These are phyloP conservation scores for Camptogramma bilineatum DNA, from an alignment of 2,888 invertebrate species.

Conservation along the genomic window DNA sequence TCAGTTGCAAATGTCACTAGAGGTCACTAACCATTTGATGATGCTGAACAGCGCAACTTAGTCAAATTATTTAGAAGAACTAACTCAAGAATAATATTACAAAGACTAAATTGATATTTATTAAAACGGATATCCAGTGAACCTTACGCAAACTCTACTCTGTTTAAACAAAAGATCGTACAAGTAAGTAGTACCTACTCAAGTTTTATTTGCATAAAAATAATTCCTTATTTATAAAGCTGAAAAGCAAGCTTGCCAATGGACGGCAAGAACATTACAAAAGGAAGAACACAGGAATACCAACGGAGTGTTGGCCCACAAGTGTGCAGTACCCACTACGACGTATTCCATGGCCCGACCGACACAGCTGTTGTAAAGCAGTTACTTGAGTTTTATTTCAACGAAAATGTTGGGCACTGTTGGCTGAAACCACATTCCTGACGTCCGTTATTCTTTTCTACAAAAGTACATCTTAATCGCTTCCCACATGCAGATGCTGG, in stretches of 20 bases:
- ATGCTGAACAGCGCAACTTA: background rate
- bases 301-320: constrained; percentile 50
- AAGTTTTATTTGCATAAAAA: constrained; percentile 21
- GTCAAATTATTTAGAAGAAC: background rate
- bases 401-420: constrained; percentile 43
- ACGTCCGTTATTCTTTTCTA: constrained; percentile 31
- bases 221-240: constrained; percentile 21
- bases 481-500: constrained; percentile 29
- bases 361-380: constrained; percentile 58
- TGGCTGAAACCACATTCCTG: constrained; percentile 44
- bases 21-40: too few relatives aligned
- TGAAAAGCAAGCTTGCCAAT: constrained; percentile 24
- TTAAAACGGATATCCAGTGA: background rate
- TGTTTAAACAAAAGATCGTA: constrained; percentile 4
- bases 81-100: background rate
- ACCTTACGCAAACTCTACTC: background rate
- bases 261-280: constrained; percentile 23
- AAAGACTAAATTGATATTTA: background rate
- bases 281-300: constrained; percentile 34
- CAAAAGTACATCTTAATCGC: constrained; percentile 38
- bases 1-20: too few relatives aligned
- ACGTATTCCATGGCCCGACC: constrained; percentile 42
- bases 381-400: constrained; percentile 56
- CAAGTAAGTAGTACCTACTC: too few relatives aligned
- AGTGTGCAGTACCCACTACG: constrained; percentile 38